phyloP scores from a whole-genome alignment of 23 tunicate species.

The Ciona savignyi region DNA sequence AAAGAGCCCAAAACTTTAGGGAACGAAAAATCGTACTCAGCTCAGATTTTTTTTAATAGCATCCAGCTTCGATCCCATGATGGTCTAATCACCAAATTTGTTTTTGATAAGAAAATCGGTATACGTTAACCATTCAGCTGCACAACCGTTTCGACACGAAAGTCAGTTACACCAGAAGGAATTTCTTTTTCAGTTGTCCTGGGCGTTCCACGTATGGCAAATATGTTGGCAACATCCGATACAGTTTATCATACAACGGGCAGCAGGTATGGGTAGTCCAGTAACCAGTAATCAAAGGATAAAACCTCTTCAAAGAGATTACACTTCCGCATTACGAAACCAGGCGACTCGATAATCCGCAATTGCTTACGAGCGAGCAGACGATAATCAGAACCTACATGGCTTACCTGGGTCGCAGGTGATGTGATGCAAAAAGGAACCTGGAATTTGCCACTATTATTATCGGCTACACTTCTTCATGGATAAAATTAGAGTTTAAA shows the following conservation, averaged over 20 bases:
- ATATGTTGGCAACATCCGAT: background rate
- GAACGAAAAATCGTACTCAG: too few relatives aligned
- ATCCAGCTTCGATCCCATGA: too few relatives aligned
- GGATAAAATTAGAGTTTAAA: background rate
- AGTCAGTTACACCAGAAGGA: too few relatives aligned
- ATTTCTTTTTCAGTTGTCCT: background rate
- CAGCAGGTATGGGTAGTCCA: background rate
- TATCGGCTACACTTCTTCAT: background rate
- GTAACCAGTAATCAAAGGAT: background rate
- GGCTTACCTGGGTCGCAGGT: background rate
- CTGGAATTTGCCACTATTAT: background rate
- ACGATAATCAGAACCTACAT: background rate
- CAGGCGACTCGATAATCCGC: background rate
- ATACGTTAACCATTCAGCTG: too few relatives aligned
- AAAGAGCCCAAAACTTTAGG: too few relatives aligned
- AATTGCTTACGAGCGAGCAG: background rate
- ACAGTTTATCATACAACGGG: background rate
- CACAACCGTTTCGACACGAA: too few relatives aligned
- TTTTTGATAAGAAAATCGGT: too few relatives aligned
- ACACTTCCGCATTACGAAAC: background rate
- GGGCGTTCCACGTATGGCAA: background rate
- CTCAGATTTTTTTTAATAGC: too few relatives aligned
- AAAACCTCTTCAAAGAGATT: background rate
- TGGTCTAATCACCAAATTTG: too few relatives aligned
- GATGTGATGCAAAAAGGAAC: background rate